Base-by-base conservation (phyloP, 2,113 vertebrate species). In the Xiphophorus hellerii region DNA sequence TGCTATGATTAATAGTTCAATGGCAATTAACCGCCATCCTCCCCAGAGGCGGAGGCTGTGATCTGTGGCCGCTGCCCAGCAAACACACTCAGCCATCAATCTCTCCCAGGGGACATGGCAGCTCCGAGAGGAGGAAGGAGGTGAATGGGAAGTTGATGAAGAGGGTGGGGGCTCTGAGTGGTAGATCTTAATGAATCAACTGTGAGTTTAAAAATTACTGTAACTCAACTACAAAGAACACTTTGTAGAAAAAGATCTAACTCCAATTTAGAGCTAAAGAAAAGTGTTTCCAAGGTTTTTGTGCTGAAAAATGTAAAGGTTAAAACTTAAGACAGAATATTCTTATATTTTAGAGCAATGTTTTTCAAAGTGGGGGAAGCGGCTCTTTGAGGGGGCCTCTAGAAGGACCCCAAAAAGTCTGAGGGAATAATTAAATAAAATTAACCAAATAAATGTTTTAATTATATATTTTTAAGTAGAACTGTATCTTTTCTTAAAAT, bases 1-100 rank as follows among this genome's bases (percentile, higher is more conserved):
- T 67, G 80, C 76, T 82, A 71, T 87, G 87, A 92, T 92, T 91
- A 93, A 94, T 82, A 66, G 90, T 90, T 90, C 88, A 88, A 82
- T 87, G 84, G 80, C 90, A 93, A 92, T 93, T 92, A 94, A 93
- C 90, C 71, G 29, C 78, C 69, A 73, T 81, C 69, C 76, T 86
- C 83, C 87, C 88, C 54, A 37, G 82, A 85, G 90, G 82, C 60
- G 65, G 27, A 64, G 66, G 78, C 82, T 76, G 70, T 84, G 88
- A 87, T 92, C 86, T 87, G 89, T 80, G 71, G 78, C 77, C 82
- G 31, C 65, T 80, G 83, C 76, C 83, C 54, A 30, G 64, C 84
- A 65, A 81, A 87, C 84, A 84, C 64, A 78, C 73, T 83, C 70
- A 67, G 80, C 78, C 80, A 81, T 89, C 84, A 86, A 75, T 90